These are phyloP conservation scores for Echinops telfairi DNA, from an alignment of 2,113 vertebrate species.

Conservation along the genomic window DNA sequence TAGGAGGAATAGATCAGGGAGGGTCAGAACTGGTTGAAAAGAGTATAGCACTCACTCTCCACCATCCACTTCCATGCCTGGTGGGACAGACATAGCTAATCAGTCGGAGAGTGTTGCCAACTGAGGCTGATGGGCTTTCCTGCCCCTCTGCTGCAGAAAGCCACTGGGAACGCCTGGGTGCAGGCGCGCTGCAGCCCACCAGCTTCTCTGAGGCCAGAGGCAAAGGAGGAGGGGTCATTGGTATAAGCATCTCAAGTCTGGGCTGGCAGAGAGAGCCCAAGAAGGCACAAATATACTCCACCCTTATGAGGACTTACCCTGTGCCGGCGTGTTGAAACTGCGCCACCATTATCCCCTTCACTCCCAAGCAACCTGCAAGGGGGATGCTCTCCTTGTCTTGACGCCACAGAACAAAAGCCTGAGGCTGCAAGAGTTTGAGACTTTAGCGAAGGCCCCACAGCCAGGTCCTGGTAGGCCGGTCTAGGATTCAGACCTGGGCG, in stretches of 20 bases:
- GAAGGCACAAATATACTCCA: not conserved
- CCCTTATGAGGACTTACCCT: not conserved
- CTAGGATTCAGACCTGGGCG: not conserved
- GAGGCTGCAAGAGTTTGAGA: not conserved
- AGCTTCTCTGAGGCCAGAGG: constrained; percentile 1
- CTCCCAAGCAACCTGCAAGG: not conserved
- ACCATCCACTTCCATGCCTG: not conserved
- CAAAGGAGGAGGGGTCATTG: not conserved
- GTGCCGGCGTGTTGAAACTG: no score
- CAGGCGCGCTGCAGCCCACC: not conserved
- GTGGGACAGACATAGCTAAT: constrained; percentile 19
- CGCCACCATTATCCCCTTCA: not conserved
- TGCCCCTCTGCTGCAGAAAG: no score
- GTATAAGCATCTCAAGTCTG: not conserved
- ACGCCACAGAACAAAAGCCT: not conserved
- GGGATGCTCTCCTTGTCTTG: not conserved
- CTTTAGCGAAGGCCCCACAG: not conserved
- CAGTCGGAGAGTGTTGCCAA: not conserved
- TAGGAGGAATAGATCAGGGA: not conserved
- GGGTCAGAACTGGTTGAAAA: not conserved
- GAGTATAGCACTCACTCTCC: fast-evolving
- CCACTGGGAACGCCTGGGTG: not conserved
- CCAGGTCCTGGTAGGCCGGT: not conserved
- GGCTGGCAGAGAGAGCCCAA: not conserved
- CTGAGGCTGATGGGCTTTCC: not conserved